These are phyloP conservation scores for Orientallactaga bullata DNA, from an alignment of 2,113 vertebrate genomes.

Conservation along the genomic window DNA sequence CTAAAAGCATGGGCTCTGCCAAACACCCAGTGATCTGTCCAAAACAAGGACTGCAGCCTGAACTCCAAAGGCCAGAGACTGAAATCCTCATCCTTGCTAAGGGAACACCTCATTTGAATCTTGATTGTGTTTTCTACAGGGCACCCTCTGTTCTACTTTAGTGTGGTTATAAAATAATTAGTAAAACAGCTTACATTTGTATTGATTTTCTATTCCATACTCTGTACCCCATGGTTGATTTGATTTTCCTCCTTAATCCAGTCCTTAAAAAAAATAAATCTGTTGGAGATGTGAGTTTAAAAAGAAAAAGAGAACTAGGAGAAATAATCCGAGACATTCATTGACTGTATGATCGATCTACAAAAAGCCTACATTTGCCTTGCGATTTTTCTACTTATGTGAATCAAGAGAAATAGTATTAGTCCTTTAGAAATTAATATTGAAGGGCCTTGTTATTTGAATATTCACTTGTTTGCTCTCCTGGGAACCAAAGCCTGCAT, in stretches of 20 bases:
- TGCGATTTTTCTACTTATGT: not conserved
- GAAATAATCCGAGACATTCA: not conserved
- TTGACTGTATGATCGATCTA: not conserved
- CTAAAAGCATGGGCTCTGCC: slow-evolving; percentile 67
- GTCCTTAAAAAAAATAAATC: too few relatives aligned
- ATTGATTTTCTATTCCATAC: too few relatives aligned
- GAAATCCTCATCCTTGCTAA: slow-evolving; percentile 85
- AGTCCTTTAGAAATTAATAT: not conserved
- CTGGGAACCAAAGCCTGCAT: not conserved
- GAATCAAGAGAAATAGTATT: not conserved
- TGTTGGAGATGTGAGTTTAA: too few relatives aligned
- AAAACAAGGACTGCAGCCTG: slow-evolving; percentile 82
- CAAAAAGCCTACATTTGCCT: not conserved
- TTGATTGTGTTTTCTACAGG: slow-evolving; percentile 86
- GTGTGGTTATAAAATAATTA: slow-evolving; percentile 10
- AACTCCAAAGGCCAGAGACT: slow-evolving; percentile 85
- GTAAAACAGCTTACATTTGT: too few relatives aligned
- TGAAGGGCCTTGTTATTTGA: not conserved
- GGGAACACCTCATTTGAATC: slow-evolving; percentile 82
- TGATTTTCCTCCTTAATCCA: too few relatives aligned
- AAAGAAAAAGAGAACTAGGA: not conserved
- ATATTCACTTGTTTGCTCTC: not conserved
- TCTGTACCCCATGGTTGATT: too few relatives aligned
- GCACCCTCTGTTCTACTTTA: slow-evolving; percentile 90
- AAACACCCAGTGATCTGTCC: slow-evolving; percentile 80